phyloP scores from a whole-genome alignment of 2,888 invertebrate genomes.

The Caenorhabditis drosophilae region DNA sequence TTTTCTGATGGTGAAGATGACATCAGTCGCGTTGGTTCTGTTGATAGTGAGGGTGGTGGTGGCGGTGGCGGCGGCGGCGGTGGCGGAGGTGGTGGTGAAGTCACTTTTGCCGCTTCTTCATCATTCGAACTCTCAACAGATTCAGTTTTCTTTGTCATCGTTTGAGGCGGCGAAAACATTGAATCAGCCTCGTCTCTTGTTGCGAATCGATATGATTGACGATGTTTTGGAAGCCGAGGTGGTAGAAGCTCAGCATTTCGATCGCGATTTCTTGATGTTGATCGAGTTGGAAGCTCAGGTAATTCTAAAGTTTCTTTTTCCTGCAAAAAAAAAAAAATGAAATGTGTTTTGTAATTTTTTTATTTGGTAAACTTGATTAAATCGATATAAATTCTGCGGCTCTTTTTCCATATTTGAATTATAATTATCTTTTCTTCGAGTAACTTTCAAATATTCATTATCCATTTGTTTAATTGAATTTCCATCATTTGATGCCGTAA shows the following conservation, averaged over 20 bases:
- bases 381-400: conserved; percentile 16
- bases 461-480: no score
- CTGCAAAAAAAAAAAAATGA: no score
- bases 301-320: no score
- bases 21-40: conserved; percentile 1
- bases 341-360: no score
- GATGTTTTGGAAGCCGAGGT: conserved; percentile 17
- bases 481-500: no score
- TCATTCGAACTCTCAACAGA: conserved; percentile 4
- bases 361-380: no score
- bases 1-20: conserved; percentile 4
- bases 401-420: conserved; percentile 3
- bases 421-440: conserved; percentile 12
- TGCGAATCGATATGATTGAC: conserved; percentile 26
- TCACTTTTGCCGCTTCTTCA: not conserved
- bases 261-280: conserved; percentile 6
- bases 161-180: no score
- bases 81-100: conserved; percentile 10
- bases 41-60: conserved; percentile 5
- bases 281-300: conserved; percentile 21
- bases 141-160: no score
- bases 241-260: not conserved
- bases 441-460: no score
- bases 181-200: conserved; percentile 10
- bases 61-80: conserved; percentile 15